These are phyloP conservation scores for Parapristionchus giblindavisi DNA, from an alignment of 2,888 invertebrate genomes.

Conservation along the genomic window DNA sequence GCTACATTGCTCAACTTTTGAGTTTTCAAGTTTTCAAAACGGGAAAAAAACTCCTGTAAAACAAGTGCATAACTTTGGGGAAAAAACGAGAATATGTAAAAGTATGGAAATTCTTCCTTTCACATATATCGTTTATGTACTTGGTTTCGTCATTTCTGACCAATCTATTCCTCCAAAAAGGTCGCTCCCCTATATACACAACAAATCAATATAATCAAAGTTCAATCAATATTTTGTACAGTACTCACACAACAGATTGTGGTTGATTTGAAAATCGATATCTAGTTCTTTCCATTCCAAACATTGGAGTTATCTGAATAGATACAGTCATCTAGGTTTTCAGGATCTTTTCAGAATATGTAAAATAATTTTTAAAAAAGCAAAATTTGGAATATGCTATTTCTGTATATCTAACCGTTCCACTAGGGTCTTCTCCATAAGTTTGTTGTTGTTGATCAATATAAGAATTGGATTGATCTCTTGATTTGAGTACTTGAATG, in stretches of 20 bases:
- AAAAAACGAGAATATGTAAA: too few species aligned
- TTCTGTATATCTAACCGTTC: conserved; percentile 43
- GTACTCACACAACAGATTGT: not conserved
- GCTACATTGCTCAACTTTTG: too few species aligned
- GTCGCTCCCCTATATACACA: too few species aligned
- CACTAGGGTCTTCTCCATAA: conserved; percentile 46
- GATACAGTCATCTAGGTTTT: not conserved
- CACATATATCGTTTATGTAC: too few species aligned
- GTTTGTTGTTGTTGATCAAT: conserved; percentile 44
- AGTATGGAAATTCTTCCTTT: too few species aligned
- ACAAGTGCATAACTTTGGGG: too few species aligned
- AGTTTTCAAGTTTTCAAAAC: too few species aligned
- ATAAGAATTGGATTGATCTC: not conserved
- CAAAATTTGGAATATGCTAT: too few species aligned
- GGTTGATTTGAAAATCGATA: conserved; percentile 24
- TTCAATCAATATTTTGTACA: not conserved
- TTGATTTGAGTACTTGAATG: conserved; percentile 43
- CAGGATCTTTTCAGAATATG: not conserved
- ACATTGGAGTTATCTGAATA: conserved; percentile 37
- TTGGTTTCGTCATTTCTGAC: too few species aligned
- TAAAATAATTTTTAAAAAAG: not conserved
- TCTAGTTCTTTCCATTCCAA: conserved; percentile 38
- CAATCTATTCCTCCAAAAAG: too few species aligned
- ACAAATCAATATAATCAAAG: not conserved
- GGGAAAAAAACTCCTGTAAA: too few species aligned